These are phyloP conservation scores for Formica aserva DNA, from an alignment of 2,888 invertebrate species.

Conservation along the genomic window DNA sequence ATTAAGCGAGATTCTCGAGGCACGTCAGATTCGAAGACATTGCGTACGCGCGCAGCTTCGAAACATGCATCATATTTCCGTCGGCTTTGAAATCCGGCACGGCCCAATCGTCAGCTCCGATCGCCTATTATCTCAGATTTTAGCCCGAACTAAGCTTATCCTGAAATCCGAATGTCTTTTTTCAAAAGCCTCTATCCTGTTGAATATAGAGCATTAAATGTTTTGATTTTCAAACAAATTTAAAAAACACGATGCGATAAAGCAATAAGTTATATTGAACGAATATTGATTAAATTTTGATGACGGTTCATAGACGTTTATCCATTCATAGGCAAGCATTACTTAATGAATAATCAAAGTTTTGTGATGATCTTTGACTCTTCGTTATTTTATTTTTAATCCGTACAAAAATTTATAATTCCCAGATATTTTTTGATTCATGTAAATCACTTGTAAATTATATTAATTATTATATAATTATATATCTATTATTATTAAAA, in stretches of 20 bases:
- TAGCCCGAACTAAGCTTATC: conserved; percentile 24
- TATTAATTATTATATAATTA: background rate
- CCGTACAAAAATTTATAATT: background rate
- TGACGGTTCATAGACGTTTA: background rate
- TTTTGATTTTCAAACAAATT: background rate
- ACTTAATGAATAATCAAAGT: background rate
- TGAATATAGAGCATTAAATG: background rate
- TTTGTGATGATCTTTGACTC: background rate
- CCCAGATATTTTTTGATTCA: background rate
- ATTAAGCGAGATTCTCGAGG: conserved; percentile 83
- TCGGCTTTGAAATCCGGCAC: conserved; percentile 71
- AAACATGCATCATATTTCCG: conserved; percentile 33
- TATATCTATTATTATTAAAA: background rate
- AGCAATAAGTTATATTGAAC: background rate
- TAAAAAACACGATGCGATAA: background rate
- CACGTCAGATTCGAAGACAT: conserved; percentile 78
- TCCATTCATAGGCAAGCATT: background rate
- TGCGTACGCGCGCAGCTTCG: conserved; percentile 53
- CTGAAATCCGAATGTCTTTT: conserved; percentile 19
- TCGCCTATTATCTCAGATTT: conserved; percentile 49
- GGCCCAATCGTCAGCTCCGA: conserved; percentile 40
- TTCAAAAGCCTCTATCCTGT: background rate
- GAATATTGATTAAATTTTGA: background rate
- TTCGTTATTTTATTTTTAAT: background rate
- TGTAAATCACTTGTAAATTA: background rate